phyloP scores from a whole-genome alignment of 2,888 invertebrate species.

The Itoplectis maculator region DNA sequence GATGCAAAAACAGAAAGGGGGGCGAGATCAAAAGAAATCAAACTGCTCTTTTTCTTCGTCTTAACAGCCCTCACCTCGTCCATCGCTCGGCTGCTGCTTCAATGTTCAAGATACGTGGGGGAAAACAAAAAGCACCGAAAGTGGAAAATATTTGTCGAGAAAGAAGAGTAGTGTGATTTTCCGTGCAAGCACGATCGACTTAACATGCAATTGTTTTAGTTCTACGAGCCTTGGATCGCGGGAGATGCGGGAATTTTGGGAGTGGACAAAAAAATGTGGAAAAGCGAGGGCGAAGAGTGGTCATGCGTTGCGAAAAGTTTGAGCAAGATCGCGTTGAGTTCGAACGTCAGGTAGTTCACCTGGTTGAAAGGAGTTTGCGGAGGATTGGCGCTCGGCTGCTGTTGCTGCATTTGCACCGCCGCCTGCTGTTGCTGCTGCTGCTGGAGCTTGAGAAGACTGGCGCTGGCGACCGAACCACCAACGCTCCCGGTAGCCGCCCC shows the following conservation, averaged over 20 bases:
- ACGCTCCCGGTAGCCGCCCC: constrained; percentile 81
- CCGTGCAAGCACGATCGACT: not conserved
- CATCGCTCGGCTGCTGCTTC: constrained; percentile 1
- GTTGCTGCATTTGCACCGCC: constrained; percentile 79
- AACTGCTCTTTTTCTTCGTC: not conserved
- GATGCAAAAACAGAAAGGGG: not conserved
- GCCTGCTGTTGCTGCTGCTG: constrained; percentile 81
- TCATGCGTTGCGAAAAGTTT: not conserved
- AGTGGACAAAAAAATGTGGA: not conserved
- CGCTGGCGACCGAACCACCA: constrained; percentile 83
- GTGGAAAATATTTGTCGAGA: not conserved
- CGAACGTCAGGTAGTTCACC: constrained; percentile 80
- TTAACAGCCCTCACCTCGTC: no score
- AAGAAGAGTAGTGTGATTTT: not conserved
- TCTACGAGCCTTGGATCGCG: not conserved
- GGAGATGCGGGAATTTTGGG: not conserved
- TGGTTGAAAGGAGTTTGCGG: constrained; percentile 83
- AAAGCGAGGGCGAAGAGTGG: not conserved
- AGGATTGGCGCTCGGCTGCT: constrained; percentile 81
- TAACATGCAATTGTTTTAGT: constrained; percentile 4
- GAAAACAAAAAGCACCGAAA: constrained; percentile 6
- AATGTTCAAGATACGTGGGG: not conserved
- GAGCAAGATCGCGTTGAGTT: constrained; percentile 47
- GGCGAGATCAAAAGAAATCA: constrained; percentile 3
- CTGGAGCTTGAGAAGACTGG: constrained; percentile 83